Evolutionary conservation across 2,888 invertebrate genomes (phyloP), one percentile per base, ranked within the genome.

Genomic region (Orthosia cruda): DNA sequence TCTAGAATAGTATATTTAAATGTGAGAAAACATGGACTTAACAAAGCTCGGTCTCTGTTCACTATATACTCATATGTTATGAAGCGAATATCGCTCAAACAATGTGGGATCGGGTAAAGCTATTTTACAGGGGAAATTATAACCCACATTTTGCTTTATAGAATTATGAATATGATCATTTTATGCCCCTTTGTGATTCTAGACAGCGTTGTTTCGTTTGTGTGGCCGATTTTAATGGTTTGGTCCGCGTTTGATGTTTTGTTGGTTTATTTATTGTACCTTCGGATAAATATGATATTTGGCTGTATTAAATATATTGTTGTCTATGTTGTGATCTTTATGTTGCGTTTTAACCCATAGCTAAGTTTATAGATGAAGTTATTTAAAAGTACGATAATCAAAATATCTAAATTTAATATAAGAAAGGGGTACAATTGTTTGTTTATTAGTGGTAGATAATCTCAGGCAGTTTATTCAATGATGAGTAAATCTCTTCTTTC

Each of bases 111-210:
- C 54, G 64, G 62, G 73, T 69, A 64, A 65, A 67, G 76, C 67
- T 61, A 74, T 81, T 79, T 80, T 80, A 74, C 73, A 75, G n/a
- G 54, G 86, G 86, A 84, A 89, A 89, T 87, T 86, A 75, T 72
- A 83, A 57, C 66, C 81, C 64, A 75, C 66, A 73, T 81, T 82
- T 68, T 71, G 67, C 66, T 67, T 68, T 45, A 59, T 55, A 54
- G 52, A 84, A 84, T 74, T 80, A 70, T 52, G 45, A 67, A 76
- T 75, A 66, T 84, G 57, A 84, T 84, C 64, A 68, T 84, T 72
- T 80, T 64, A 67, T 64, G 50, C 64, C 63, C 47, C 47, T 71
- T 72, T 72, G 59, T 47, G 40, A 57, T 68, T 57, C 50, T 47
- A 58, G 40, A 68, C 40, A 58, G n/a, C 18, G 32, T 15, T 52